These are phyloP conservation scores for Drosophila sp. DNA, from an alignment of 1,140 invertebrate species.

Conservation along the genomic window DNA sequence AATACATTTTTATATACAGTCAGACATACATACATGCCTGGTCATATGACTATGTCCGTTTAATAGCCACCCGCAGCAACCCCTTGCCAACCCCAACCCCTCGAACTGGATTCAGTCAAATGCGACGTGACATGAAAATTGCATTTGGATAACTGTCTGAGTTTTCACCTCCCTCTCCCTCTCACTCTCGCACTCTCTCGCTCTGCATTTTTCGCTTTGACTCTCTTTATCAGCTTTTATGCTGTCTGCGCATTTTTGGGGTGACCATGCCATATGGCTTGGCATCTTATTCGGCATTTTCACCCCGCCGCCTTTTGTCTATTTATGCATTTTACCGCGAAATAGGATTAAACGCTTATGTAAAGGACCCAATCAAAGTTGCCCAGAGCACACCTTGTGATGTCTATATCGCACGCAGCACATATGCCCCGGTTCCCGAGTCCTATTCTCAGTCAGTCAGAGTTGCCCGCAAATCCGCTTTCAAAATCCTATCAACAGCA, in stretches of 20 bases:
- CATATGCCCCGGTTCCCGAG: constrained; percentile 69
- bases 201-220: neutral
- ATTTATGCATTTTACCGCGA: constrained; percentile 84
- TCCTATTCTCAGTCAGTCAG: neutral
- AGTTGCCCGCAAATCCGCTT: constrained; percentile 66
- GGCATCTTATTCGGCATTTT: constrained; percentile 61
- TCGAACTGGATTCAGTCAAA: constrained; percentile 48
- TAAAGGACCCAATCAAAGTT: constrained; percentile 83
- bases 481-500: constrained; percentile 71
- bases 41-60: constrained; percentile 53
- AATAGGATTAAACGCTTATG: constrained; percentile 84
- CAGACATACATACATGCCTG: neutral
- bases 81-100: constrained; percentile 2
- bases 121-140: constrained; percentile 82
- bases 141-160: constrained; percentile 67
- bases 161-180: constrained; percentile 15
- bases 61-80: constrained; percentile 44
- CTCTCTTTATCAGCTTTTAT: constrained; percentile 30
- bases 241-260: constrained; percentile 41
- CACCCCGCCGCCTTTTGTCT: constrained; percentile 69
- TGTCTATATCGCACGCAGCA: constrained; percentile 58
- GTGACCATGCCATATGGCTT: constrained; percentile 66
- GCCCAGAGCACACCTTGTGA: constrained; percentile 74
- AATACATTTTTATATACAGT: constrained; percentile 70
- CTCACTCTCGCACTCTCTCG: neutral